Conservation (phyloP, 2,888 invertebrate genomes). For the Phragmatobia fuliginosa region DNA sequence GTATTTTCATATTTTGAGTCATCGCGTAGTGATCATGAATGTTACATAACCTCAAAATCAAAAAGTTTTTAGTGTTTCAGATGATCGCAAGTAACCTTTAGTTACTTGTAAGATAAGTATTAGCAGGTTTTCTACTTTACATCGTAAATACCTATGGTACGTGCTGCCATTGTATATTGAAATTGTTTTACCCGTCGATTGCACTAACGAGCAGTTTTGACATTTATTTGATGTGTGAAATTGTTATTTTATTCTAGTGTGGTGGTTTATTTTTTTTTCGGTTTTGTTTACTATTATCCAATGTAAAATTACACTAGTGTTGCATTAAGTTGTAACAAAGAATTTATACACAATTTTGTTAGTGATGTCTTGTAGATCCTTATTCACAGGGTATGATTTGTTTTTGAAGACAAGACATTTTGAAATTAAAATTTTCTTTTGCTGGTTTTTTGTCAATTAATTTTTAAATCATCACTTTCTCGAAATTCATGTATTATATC, state of each 20-base stretch:
- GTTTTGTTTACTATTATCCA: constrained; percentile 23
- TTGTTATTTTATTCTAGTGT: constrained; percentile 35
- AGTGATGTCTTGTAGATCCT: not conserved
- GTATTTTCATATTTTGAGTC: too few species aligned
- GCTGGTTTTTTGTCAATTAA: too few species aligned
- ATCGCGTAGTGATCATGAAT: too few species aligned
- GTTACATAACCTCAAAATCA: too few species aligned
- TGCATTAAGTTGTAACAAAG: not conserved
- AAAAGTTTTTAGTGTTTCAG: too few species aligned
- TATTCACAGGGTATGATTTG: not conserved
- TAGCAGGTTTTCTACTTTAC: not conserved
- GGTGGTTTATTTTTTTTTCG: not conserved
- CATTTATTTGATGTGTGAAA: constrained; percentile 52
- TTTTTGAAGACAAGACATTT: not conserved
- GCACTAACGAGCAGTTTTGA: constrained; percentile 58
- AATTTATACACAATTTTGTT: not conserved
- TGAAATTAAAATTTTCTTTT: too few species aligned
- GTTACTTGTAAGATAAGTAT: not conserved
- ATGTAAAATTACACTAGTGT: not conserved
- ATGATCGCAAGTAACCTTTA: too few species aligned
- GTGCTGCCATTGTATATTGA: constrained; percentile 45
- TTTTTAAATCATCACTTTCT: too few species aligned
- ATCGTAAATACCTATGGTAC: constrained; percentile 17
- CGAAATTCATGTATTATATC: too few species aligned
- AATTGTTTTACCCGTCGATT: constrained; percentile 56